Evolutionary conservation across 2,113 vertebrate genomes (phyloP), one percentile per base, ranked within the genome.

Genomic region (Prunella fulvescens): DNA sequence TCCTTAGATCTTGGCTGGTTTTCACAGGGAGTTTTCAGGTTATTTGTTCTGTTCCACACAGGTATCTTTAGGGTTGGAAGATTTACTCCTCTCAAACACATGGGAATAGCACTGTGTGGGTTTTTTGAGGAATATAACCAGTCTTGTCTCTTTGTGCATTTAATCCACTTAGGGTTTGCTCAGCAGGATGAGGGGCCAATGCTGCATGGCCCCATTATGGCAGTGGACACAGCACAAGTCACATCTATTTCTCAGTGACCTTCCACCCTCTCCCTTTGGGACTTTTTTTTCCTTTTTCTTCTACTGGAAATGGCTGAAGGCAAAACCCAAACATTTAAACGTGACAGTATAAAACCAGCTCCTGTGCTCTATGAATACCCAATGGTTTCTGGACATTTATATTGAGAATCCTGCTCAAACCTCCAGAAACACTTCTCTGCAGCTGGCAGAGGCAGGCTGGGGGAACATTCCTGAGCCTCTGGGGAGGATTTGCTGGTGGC

Each of bases 51-150:
- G 2, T 66, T 94, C 53, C 62, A 29, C 58, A 11, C 12, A 31
- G 64, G 45, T 83, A 54, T 47, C 72, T 45, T 19, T 47, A 33
- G 42, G 29, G 37, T 7, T 76, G 86, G 44, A 71, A 60, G 48
- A 13, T 11, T 16, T 15, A 19, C 17, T 51, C 22, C 58, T 72
- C 71, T 71, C 51, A 51, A n/a, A 39, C 51, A 44, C 33, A 4
- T 1, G 2, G 37, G 33, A 62, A 5, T 14, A 60, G 45, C 7
- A 7, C 15, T 35, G 0, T 18, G 69, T 45, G 44, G 1, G 2
- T 15, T 56, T 70, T 76, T 35, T 10, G 35, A 51, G 76, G 35
- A 67, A 12, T 19, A 11, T 22, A 18, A 12, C 10, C 61, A 60
- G 47, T 18, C 44, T n/a, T 35, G 48, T 64, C 14, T 62, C 2